These are phyloP conservation scores for Phalacrocorax brasilianus DNA, from an alignment of 2,113 vertebrate species.

Conservation along the genomic window DNA sequence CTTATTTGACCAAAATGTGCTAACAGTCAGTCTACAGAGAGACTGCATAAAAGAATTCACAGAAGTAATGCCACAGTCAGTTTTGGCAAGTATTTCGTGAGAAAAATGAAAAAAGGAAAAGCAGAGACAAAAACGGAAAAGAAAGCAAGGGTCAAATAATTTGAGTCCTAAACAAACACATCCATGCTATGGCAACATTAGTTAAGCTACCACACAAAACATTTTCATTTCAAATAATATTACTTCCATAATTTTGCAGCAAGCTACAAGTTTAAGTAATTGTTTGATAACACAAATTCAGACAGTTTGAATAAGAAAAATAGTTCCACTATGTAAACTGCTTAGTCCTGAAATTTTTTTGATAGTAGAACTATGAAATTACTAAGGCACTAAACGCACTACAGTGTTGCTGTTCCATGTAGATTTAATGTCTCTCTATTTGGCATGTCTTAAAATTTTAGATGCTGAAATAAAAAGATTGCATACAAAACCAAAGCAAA, in stretches of 20 bases:
- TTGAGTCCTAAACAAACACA: conserved; percentile 27
- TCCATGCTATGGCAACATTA: conserved; percentile 44
- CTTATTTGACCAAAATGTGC: background rate
- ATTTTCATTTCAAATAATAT: background rate
- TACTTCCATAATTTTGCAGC: background rate
- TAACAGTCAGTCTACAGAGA: background rate
- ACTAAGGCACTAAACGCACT: background rate
- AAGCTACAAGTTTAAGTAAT: background rate
- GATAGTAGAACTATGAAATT: background rate
- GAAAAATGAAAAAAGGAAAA: background rate
- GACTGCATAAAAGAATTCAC: background rate
- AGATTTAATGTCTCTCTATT: background rate
- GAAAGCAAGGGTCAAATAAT: conserved; percentile 3
- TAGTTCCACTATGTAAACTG: background rate
- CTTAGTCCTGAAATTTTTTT: background rate
- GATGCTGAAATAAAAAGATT: background rate
- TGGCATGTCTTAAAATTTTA: background rate
- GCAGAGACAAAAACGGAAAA: conserved; percentile 12
- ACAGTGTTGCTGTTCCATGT: background rate
- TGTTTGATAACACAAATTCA: background rate
- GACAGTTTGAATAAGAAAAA: background rate
- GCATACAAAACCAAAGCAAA: background rate
- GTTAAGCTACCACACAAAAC: conserved; percentile 28
- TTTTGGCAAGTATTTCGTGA: background rate
- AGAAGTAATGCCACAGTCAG: conserved; percentile 17